phyloP scores from a whole-genome alignment of 2,113 vertebrate genomes.

The Leiothrix lutea region DNA sequence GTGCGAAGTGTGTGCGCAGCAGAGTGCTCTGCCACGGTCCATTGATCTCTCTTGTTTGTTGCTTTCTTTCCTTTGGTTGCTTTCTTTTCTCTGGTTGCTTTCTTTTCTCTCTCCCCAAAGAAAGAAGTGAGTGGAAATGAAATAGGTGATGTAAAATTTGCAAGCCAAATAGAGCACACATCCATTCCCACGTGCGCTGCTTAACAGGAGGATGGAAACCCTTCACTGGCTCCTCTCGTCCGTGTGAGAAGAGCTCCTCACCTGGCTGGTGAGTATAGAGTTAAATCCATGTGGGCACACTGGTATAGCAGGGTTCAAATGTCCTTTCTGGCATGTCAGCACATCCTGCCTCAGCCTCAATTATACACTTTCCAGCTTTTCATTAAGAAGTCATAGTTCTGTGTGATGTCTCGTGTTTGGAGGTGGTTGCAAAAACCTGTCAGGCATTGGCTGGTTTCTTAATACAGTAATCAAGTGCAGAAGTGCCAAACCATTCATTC shows the following conservation, averaged over 20 bases:
- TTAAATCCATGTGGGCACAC: background rate
- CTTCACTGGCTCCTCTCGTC: background rate
- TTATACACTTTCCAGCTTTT: slow-evolving; percentile 28
- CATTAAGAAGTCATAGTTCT: slow-evolving; percentile 48
- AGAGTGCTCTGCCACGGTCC: background rate
- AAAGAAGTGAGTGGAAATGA: background rate
- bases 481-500: slow-evolving; percentile 14
- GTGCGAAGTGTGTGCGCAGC: background rate
- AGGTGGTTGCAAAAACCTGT: slow-evolving; percentile 19
- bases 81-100: background rate
- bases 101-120: background rate
- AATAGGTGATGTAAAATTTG: background rate
- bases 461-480: background rate
- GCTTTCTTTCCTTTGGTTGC: background rate
- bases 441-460: background rate
- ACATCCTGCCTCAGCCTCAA: slow-evolving; percentile 7
- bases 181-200: rapidly evolving
- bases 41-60: background rate
- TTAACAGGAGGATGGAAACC: background rate
- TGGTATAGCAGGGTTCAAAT: slow-evolving; percentile 32
- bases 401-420: background rate
- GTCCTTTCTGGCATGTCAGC: slow-evolving; percentile 47
- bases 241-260: background rate
- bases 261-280: background rate
- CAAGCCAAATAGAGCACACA: background rate